phyloP scores from a whole-genome alignment of 2,888 invertebrate species.

The Uloborus plumipes region DNA sequence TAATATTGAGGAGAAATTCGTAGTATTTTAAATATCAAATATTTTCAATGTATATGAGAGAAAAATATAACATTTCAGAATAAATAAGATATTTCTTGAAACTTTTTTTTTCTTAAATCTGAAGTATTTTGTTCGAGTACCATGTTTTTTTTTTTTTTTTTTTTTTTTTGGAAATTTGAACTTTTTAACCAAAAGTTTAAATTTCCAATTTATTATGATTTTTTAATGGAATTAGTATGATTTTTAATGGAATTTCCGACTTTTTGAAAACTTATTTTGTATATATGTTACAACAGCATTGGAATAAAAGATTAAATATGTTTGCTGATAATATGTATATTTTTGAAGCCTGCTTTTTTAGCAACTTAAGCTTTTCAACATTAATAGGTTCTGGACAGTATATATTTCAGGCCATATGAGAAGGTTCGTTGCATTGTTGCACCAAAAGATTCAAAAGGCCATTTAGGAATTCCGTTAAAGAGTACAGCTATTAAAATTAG shows the following conservation, averaged over 20 bases:
- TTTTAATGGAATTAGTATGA: background rate
- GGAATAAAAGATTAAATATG: background rate
- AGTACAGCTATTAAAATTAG: slow-evolving; percentile 70
- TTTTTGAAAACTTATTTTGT: background rate
- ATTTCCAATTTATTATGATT: no score
- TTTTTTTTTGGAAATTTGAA: background rate
- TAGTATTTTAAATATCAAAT: background rate
- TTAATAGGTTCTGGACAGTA: slow-evolving; percentile 70
- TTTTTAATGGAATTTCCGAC: background rate
- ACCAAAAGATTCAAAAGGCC: slow-evolving; percentile 69
- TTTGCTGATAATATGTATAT: no score
- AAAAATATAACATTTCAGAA: no score
- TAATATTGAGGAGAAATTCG: background rate
- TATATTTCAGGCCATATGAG: slow-evolving; percentile 71
- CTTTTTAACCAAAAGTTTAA: background rate
- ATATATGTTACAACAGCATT: background rate
- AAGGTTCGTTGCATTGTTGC: slow-evolving; percentile 71
- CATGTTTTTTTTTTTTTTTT: background rate
- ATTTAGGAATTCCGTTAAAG: slow-evolving; percentile 70
- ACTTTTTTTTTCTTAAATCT: background rate
- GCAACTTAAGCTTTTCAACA: background rate
- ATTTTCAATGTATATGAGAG: background rate
- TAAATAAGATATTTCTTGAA: no score
- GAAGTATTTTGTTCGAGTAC: background rate
- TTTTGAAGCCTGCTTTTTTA: background rate